A percentile compares a stretch with the other conserved stretches of the same genome.
Conservation (phyloP, 2,113 vertebrate species). For the Fregata magnificens region DNA sequence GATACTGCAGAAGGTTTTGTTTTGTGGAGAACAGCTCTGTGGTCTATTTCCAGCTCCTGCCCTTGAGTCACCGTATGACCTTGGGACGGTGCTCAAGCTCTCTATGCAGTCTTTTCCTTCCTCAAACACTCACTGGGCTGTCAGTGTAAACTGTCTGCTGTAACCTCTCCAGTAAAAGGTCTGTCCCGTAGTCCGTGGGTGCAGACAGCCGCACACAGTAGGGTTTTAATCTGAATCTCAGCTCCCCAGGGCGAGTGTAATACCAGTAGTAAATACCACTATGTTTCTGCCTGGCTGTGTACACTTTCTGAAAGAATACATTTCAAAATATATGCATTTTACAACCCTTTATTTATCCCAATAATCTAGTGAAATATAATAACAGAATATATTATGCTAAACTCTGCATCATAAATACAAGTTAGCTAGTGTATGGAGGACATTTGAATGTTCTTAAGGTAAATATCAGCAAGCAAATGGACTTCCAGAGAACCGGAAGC, state of each 20-base stretch:
- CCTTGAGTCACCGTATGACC: not conserved
- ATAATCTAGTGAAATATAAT: not conserved
- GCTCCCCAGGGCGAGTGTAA: accelerated
- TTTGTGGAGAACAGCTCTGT: not conserved
- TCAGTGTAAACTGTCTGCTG: not conserved
- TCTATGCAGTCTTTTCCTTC: not conserved
- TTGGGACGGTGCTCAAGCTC: not conserved
- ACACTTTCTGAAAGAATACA: not conserved
- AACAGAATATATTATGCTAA: not conserved
- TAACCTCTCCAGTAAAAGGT: not conserved
- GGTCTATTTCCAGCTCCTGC: not conserved
- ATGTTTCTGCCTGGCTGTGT: not conserved
- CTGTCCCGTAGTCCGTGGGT: not conserved
- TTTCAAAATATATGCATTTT: not conserved
- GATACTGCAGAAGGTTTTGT: not conserved
- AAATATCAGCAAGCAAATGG: not conserved
- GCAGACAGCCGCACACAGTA: not conserved
- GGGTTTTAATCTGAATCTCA: not conserved
- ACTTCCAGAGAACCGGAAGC: not conserved
- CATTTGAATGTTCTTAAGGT: not conserved
- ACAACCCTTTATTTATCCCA: not conserved
- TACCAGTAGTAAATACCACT: not conserved
- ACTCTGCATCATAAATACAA: not conserved
- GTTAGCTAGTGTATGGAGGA: not conserved
- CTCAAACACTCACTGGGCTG: not conserved